phyloP scores from a whole-genome alignment of 2,113 vertebrate species.

The Nanorana parkeri region DNA sequence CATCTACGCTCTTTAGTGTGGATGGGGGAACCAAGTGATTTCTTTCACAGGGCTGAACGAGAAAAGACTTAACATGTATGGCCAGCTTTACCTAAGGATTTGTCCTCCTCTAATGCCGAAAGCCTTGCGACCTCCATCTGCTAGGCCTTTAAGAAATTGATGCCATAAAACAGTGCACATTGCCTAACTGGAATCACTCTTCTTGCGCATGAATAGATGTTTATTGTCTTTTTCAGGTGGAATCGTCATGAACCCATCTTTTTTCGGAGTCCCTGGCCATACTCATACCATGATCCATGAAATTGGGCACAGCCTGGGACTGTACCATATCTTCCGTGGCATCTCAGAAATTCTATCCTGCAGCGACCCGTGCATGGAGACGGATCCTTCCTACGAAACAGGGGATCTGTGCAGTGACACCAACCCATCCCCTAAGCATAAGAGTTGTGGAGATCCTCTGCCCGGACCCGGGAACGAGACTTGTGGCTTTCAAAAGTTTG shows the following conservation, averaged over 20 bases:
- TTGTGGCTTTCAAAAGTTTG: conserved; percentile 87
- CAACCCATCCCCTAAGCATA: conserved; percentile 94
- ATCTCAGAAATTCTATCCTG: conserved; percentile 97
- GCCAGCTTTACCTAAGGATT: too few relatives aligned
- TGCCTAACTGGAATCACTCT: background rate
- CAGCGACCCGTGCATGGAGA: conserved; percentile 95
- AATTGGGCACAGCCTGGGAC: conserved; percentile 93
- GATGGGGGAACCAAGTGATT: too few relatives aligned
- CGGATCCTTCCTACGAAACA: conserved; percentile 92
- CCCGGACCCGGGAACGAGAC: conserved; percentile 88
- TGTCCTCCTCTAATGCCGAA: too few relatives aligned
- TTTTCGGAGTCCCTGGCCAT: conserved; percentile 93
- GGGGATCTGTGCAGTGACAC: conserved; percentile 96
- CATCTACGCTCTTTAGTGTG: too few relatives aligned
- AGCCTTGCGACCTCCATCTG: too few relatives aligned
- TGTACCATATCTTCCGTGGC: conserved; percentile 96
- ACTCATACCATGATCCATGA: conserved; percentile 98
- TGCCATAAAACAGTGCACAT: too few relatives aligned
- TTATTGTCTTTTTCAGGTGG: conserved; percentile 75
- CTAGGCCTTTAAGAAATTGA: too few relatives aligned
- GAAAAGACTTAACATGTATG: too few relatives aligned
- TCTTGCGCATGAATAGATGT: conserved; percentile 7
- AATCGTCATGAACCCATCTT: conserved; percentile 95
- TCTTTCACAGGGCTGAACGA: too few relatives aligned
- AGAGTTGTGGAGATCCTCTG: conserved; percentile 89